A percentile compares a stretch with the other conserved stretches of the same genome.
phyloP scores from a whole-genome alignment of 2,888 invertebrate species.

The Glomeris marginata region DNA sequence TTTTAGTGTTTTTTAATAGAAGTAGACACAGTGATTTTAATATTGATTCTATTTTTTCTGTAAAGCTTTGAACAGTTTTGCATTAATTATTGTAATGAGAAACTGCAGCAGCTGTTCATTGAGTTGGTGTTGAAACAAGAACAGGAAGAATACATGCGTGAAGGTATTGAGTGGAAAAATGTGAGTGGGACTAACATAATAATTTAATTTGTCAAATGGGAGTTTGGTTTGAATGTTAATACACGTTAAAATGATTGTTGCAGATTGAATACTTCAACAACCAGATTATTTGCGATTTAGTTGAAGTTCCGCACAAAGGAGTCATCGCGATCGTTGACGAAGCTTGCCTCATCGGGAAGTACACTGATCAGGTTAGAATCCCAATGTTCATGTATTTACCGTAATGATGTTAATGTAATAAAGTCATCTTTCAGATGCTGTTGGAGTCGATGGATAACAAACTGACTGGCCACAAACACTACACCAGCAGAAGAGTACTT shows the following conservation, averaged over 20 bases:
- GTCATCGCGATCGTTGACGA: conserved; percentile 88
- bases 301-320: conserved; percentile 86
- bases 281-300: conserved; percentile 85
- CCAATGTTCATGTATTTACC: neutral
- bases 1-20: too few relatives aligned
- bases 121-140: conserved; percentile 95
- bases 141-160: conserved; percentile 89
- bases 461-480: conserved; percentile 70
- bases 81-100: conserved; percentile 98
- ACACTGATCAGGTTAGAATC: conserved; percentile 42
- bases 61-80: conserved; percentile 82
- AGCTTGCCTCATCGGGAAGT: conserved; percentile 89
- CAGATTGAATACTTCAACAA: conserved; percentile 90
- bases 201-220: neutral
- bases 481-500: conserved; percentile 54
- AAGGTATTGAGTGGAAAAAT: conserved; percentile 91
- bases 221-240: neutral
- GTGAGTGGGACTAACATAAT: too few relatives aligned
- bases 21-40: too few relatives aligned
- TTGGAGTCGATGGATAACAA: conserved; percentile 87
- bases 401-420: neutral
- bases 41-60: neutral
- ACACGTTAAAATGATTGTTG: neutral
- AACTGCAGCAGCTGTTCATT: conserved; percentile 92
- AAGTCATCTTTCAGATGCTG: conserved; percentile 44